phyloP scores from a whole-genome alignment of 92 coral and sea anemone species.

The Hydrozoanthus gracilis region DNA sequence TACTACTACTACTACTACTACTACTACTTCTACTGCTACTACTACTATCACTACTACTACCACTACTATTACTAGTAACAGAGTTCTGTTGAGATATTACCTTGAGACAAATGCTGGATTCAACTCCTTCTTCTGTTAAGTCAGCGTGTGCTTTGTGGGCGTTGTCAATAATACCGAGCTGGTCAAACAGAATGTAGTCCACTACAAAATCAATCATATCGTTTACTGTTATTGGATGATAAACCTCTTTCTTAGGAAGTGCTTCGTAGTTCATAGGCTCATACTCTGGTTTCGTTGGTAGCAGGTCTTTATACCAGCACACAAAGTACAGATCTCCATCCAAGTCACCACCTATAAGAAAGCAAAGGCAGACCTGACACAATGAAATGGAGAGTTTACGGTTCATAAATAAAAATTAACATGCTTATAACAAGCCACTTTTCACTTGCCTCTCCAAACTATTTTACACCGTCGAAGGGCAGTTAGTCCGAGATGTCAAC shows the following conservation, averaged over 20 bases:
- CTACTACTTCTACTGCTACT: background rate
- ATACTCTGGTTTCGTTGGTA: slow-evolving; percentile 62
- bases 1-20: background rate
- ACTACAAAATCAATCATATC: slow-evolving; percentile 88
- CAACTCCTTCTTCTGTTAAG: slow-evolving; percentile 72
- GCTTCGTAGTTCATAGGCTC: slow-evolving; percentile 93
- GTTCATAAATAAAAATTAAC: too few relatives aligned
- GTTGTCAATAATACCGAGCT: slow-evolving; percentile 93
- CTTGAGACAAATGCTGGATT: slow-evolving; percentile 75
- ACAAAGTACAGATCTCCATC: slow-evolving; percentile 99
- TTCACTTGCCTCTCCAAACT: too few relatives aligned
- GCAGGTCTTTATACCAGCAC: slow-evolving; percentile 87
- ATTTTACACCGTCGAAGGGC: too few relatives aligned
- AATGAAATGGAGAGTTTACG: too few relatives aligned
- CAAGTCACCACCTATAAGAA: slow-evolving; percentile 86
- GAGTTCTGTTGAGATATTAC: background rate
- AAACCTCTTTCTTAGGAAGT: slow-evolving; percentile 59
- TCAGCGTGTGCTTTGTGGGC: slow-evolving; percentile 98
- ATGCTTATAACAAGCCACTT: too few relatives aligned
- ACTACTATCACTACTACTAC: too few relatives aligned
- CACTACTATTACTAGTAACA: background rate
- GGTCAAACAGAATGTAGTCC: slow-evolving; percentile 88
- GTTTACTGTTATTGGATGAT: slow-evolving; percentile 72
- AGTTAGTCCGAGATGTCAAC: too few relatives aligned
- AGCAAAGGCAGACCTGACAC: too few relatives aligned